Base-by-base conservation (phyloP, 1,140 invertebrate species). In the Aphidius ervi region DNA sequence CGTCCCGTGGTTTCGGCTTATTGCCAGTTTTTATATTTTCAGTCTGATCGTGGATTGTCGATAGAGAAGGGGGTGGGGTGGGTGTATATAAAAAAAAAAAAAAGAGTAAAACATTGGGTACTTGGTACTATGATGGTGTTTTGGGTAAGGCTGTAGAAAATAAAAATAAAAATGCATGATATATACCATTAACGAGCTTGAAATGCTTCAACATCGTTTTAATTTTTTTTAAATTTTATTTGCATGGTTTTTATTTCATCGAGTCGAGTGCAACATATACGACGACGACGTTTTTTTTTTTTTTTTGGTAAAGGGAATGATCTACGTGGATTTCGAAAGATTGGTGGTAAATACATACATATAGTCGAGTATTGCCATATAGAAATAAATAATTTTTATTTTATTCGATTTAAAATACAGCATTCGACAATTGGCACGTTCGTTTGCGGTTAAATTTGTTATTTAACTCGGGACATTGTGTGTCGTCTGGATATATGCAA, bases 11-110 rank as follows among this genome's bases (percentile, higher is more conserved):
- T 60, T 46, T 60, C 70, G 68, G 71, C 71, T 72, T 72, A 72
- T 73, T 73, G 71, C 69, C 69, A 71, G 67, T 73, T 71, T 68
- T 72, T 72, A 73, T 31, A 31, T 73, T 72, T 72, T 73, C 68
- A 63, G 60, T 62, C 62, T 65, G 63, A 59, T 64, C 56, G 62
- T 62, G 63, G 62, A 68, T 63, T 67, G 62, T 62, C 62, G 62
- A 62, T 40, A 59, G 55, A 56, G 47, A 23, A 52, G 20, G 10
- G 49, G 49, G 42, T 10, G 6, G 23, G 20, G 23, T 46, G 9
- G 55, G 10, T n/a, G 10, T 49, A 7, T 5, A 31, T 58, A 31
- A 31, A 31, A 31, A 31, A 31, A 31, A 31, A 31, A 31, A 31
- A 31, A 31, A 16, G 16, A 16, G 16, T 16, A 16, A 31, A 31